phyloP scores from a whole-genome alignment of 1,140 invertebrate species.

The Drosophila serrata region DNA sequence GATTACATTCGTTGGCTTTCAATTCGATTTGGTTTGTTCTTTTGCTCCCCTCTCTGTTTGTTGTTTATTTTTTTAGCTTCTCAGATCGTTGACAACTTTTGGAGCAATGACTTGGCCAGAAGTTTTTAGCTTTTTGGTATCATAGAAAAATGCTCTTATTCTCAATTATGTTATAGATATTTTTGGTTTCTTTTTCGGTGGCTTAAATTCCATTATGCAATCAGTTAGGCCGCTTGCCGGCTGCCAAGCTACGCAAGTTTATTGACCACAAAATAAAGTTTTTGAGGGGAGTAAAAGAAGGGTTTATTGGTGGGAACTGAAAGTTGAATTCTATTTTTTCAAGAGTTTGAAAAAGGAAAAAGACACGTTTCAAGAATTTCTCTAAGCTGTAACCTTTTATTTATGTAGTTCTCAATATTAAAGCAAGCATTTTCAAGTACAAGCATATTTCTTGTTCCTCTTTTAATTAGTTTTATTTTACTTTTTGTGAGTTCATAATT shows the following conservation, averaged over 20 bases:
- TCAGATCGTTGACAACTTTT: slow-evolving; percentile 78
- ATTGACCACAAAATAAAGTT: slow-evolving; percentile 61
- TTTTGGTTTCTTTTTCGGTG: slow-evolving; percentile 46
- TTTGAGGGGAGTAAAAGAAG: neutral
- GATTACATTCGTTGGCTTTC: slow-evolving; percentile 76
- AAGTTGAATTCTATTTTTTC: slow-evolving; percentile 24
- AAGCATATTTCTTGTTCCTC: neutral
- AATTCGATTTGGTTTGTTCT: slow-evolving; percentile 61
- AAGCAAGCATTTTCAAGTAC: neutral
- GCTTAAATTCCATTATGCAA: slow-evolving; percentile 81
- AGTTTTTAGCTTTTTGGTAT: slow-evolving; percentile 15
- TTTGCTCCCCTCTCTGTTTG: slow-evolving; percentile 6
- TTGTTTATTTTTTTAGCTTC: slow-evolving; percentile 29
- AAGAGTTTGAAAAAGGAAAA: slow-evolving; percentile 5
- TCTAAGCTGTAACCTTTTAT: neutral
- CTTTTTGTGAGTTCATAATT: neutral
- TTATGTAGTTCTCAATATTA: neutral
- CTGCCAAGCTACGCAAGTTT: slow-evolving; percentile 80
- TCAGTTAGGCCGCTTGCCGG: slow-evolving; percentile 61
- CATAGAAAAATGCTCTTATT: slow-evolving; percentile 78
- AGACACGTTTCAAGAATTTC: slow-evolving; percentile 8
- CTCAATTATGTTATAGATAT: slow-evolving; percentile 82
- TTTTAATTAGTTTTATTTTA: slow-evolving; percentile 15
- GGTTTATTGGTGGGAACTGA: slow-evolving; percentile 19
- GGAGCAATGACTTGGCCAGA: slow-evolving; percentile 68